Evolutionary conservation across 2,888 invertebrate genomes (phyloP).

Genomic region (Caenorhabditis auriculariae): DNA sequence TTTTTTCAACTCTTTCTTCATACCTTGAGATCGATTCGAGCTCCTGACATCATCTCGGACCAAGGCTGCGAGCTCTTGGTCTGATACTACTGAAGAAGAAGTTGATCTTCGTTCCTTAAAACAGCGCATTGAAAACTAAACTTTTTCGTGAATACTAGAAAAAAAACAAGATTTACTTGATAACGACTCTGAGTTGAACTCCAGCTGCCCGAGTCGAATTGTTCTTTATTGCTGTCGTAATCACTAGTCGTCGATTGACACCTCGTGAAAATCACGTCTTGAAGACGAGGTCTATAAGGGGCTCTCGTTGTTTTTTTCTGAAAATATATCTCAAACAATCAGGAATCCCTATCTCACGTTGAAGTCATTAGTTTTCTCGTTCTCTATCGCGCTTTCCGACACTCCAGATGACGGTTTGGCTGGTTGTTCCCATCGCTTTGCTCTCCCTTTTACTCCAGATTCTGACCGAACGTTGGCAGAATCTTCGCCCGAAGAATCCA

Average conservation of each 20-base stretch:
- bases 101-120: conserved; percentile 18
- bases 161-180: conserved; percentile 6
- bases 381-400: no score
- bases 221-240: conserved; percentile 51
- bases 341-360: neutral
- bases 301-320: conserved; percentile 19
- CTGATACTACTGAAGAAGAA: conserved; percentile 21
- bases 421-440: conserved; percentile 21
- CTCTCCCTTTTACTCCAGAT: conserved; percentile 11
- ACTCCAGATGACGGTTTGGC: no score
- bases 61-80: conserved; percentile 17
- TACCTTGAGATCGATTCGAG: no score
- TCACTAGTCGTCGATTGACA: conserved; percentile 52
- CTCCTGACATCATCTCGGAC: conserved; percentile 24
- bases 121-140: neutral
- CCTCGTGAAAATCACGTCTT: conserved; percentile 41
- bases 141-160: neutral
- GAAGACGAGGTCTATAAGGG: conserved; percentile 30
- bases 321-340: conserved; percentile 12
- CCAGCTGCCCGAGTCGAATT: conserved; percentile 56
- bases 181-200: conserved; percentile 41
- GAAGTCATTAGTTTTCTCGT: conserved; percentile 7
- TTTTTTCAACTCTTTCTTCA: no score
- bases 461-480: conserved; percentile 22
- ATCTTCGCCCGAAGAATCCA: conserved; percentile 46